A percentile compares a stretch with the other conserved stretches of the same genome.
Evolutionary conservation across 2,888 invertebrate genomes (phyloP).

Genomic region (Boloria selene): DNA sequence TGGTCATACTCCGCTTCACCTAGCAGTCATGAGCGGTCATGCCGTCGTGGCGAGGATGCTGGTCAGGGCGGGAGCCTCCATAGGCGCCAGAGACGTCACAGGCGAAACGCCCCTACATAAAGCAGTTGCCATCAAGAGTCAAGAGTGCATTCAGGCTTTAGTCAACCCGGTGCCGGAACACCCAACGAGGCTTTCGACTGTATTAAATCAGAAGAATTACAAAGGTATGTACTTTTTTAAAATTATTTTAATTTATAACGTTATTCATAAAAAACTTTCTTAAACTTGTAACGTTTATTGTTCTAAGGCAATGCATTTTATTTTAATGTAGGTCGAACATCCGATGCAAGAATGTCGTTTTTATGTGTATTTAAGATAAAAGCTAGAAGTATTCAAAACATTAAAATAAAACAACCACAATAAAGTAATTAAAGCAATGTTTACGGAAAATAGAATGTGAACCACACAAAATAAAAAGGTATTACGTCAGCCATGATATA

Average conservation of each 20-base stretch:
- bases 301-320: neutral
- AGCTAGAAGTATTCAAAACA: too few species aligned
- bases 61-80: constrained; percentile 89
- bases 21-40: constrained; percentile 91
- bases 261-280: too few species aligned
- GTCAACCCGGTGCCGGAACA: constrained; percentile 83
- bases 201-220: constrained; percentile 92
- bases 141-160: constrained; percentile 87
- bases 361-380: neutral
- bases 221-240: constrained; percentile 85
- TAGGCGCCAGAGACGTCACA: constrained; percentile 85
- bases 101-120: constrained; percentile 95
- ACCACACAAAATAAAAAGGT: neutral
- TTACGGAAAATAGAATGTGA: constrained; percentile 12
- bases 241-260: neutral
- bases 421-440: constrained; percentile 9
- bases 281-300: too few species aligned
- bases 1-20: constrained; percentile 91
- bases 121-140: constrained; percentile 87
- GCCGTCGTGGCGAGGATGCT: constrained; percentile 88
- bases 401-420: neutral
- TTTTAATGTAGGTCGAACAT: neutral
- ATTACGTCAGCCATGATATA: constrained; percentile 11
- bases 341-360: too few species aligned
- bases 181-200: constrained; percentile 68